Percentiles rank a stretch among this genome's conserved stretches.
phyloP scores from a whole-genome alignment of 2,797 vertebrate genomes.

The Onychomys leucogaster region DNA sequence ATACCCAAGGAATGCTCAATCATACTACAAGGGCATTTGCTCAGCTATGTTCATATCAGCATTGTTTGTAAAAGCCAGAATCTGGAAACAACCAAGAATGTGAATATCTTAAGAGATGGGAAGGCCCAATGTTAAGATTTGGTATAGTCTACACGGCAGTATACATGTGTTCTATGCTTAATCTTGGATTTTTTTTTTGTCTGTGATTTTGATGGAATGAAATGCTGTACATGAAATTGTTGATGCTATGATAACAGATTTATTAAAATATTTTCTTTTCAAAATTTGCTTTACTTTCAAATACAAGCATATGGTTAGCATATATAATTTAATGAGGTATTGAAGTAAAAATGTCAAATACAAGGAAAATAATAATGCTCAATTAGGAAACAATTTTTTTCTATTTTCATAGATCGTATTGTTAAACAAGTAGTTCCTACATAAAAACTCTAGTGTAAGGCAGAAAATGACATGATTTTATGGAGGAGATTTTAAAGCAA shows the following conservation, averaged over 20 bases:
- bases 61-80: too few relatives aligned
- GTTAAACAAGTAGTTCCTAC: background rate
- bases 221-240: background rate
- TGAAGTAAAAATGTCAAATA: background rate
- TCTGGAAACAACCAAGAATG: too few relatives aligned
- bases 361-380: background rate
- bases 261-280: background rate
- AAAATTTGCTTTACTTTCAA: background rate
- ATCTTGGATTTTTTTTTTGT: background rate
- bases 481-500: background rate
- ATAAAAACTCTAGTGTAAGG: background rate
- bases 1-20: too few relatives aligned
- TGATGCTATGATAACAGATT: background rate
- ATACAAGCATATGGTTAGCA: background rate
- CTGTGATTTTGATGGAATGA: too few relatives aligned
- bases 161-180: accelerated
- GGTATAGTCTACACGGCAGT: accelerated
- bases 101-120: background rate
- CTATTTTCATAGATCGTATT: background rate
- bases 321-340: background rate
- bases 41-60: too few relatives aligned
- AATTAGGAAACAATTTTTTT: background rate
- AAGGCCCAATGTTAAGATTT: accelerated
- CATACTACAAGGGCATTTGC: too few relatives aligned
- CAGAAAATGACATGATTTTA: background rate